phyloP scores from a whole-genome alignment of 2,797 vertebrate species.

The Macrochelys suwanniensis region DNA sequence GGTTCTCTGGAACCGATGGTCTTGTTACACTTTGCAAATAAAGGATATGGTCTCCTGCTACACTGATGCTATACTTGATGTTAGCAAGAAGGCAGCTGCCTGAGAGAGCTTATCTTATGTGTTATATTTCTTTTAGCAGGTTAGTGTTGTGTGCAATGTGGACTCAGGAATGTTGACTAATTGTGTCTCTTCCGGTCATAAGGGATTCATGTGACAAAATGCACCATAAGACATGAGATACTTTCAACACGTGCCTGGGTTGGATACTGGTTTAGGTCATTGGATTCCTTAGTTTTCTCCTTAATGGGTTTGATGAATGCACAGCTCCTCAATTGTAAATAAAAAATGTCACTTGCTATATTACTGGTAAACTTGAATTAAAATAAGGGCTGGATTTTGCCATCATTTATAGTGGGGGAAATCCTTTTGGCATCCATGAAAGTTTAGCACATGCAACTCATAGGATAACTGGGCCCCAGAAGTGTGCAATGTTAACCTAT shows the following conservation, averaged over 20 bases:
- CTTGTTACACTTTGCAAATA: too few species aligned
- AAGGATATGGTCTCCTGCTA: too few species aligned
- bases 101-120: background rate
- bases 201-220: background rate
- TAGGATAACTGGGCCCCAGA: background rate
- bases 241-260: background rate
- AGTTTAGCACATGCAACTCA: background rate
- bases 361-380: background rate
- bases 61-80: background rate
- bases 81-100: background rate
- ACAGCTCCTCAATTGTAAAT: constrained; percentile 37
- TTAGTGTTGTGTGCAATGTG: background rate
- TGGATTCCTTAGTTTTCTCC: constrained; percentile 58
- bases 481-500: fast-evolving
- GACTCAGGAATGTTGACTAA: constrained; percentile 6
- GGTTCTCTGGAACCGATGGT: too few species aligned
- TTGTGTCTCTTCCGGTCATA: background rate
- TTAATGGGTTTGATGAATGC: constrained; percentile 69
- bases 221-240: background rate
- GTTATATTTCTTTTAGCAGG: background rate
- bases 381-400: background rate
- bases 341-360: constrained; percentile 45
- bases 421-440: background rate
- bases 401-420: constrained; percentile 25
- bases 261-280: constrained; percentile 7